Evolutionary conservation across 2,797 vertebrate species (phyloP), one percentile per base, ranked within the genome.

Genomic region (Loris lydekkerianus): DNA sequence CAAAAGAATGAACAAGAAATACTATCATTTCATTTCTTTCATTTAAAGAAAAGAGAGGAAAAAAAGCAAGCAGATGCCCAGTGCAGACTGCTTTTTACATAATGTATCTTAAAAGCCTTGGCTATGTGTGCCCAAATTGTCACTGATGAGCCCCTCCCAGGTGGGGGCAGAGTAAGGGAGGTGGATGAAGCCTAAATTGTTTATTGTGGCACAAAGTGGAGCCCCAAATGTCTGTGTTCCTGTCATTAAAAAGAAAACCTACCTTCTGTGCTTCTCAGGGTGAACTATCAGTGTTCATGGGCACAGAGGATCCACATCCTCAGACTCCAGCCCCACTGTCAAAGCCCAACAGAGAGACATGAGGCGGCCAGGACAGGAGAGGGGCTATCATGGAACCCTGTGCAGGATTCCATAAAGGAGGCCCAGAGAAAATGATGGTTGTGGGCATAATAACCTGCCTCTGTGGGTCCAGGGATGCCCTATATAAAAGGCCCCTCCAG

Each of bases 1-100:
- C n/a, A 91, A 96, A 86, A 96, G 93, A 91, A 87, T 75, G 93
- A 10, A 9, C 31, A 72, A 53, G 91, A 96, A 95, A 92, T 88
- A 58, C 49, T 88, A 73, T 93, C 43, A 73, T 53, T 53, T 53
- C 49, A 15, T 53, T 53, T 14, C 49, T 53, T 53, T 53, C 49
- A 53, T 23, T 76, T 65, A 80, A 49, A 40, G 43, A 88, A 72
- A 93, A 90, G 65, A 86, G 75, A 81, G 75, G 49, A 69, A 72
- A 60, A 67, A 63, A 75, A 72, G 29, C 61, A 40, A 91, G 60
- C 18, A 31, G 60, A 46, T 17, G 20, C 34, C 56, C 2, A 1
- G 56, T 58, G 82, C 34, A 72, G 82, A 37, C 6, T 29, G 37
- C 40, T 76, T 75, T 87, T 72, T 92, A 27, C 18, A 31, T 76